Conservation (phyloP, 2,888 invertebrate species). For the Eulithis testata region DNA sequence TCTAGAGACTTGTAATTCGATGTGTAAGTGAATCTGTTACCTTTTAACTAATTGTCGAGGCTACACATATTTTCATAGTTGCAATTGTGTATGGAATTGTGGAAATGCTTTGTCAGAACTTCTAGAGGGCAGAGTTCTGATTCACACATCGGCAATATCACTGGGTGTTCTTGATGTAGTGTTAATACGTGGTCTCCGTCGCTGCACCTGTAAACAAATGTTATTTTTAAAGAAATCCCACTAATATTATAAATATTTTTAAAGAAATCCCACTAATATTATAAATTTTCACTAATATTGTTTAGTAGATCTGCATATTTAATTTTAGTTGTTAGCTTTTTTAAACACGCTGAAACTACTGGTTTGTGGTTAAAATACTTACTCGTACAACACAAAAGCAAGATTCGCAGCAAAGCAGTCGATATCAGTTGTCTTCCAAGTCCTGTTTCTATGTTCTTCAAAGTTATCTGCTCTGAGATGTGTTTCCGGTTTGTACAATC, state of each 20-base stretch:
- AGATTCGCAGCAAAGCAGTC: constrained; percentile 93
- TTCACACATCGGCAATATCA: constrained; percentile 89
- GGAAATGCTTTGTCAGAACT: constrained; percentile 83
- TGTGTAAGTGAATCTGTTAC: background rate
- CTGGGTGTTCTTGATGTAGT: constrained; percentile 89
- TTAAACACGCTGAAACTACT: no score
- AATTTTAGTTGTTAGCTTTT: no score
- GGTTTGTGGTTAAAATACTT: constrained; percentile 54
- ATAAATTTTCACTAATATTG: no score
- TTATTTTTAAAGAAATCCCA: no score
- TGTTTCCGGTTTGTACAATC: constrained; percentile 87
- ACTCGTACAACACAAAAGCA: constrained; percentile 90
- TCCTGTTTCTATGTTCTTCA: constrained; percentile 60
- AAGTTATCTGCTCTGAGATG: constrained; percentile 85
- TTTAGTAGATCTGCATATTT: no score
- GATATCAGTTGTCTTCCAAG: constrained; percentile 86
- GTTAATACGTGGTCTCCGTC: constrained; percentile 84
- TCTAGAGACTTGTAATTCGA: no score
- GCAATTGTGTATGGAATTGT: constrained; percentile 86
- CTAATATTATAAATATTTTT: no score
- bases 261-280: no score
- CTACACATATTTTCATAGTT: constrained; percentile 88
- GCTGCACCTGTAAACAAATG: constrained; percentile 78
- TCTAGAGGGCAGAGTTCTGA: constrained; percentile 87
- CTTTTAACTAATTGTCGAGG: constrained; percentile 34